Base-by-base conservation (phyloP, 2,888 invertebrate species). In the Cloeon dipterum region DNA sequence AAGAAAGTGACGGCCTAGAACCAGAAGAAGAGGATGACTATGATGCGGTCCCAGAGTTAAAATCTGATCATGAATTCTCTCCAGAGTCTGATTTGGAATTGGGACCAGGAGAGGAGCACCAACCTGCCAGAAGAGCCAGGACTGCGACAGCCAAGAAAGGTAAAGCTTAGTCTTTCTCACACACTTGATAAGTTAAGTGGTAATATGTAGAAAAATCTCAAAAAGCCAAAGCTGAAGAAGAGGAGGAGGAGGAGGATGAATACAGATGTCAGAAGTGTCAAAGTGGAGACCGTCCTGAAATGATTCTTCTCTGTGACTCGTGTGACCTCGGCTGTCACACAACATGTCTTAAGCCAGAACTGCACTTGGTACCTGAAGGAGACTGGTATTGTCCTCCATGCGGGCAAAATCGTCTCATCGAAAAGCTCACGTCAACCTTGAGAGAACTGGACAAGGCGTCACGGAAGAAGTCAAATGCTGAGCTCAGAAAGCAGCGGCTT, bases 321-420 rank as follows among this genome's bases (percentile, higher is more conserved):
- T 98, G 96, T 56, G 93, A 98, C 57, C 72, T 68, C 5, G 29
- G 29, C 29, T 94, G 88, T 73, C 96, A 98, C 62, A 93, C 89
- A 42, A 83, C 85, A 32, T 98, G 96, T 52, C 67, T 96, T 26
- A 71, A 82, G 42, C 96, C 96, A 0, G 73, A 89, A 40, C 66
- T 98, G 29, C 74, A 93, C 59, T 70, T 85, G 20, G 82, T 98
- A 48, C 98, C 96, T 1, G 89, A 91, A 53, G 94, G 94, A 1
- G 85, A 93, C 56, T 98, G 96, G 98, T 88, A 72, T 59, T 98
- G 98, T 57, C 96, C 96, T 21, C 82, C 85, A 1, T 98, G 96
- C 58, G 83, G 89, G 56, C 96, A 96, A 58, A 60, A 61, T 25
- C 61, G 61, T 46, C 57, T 88, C 38, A 70, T 93, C 38, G 61